These are phyloP conservation scores for Cephalophus harveyi DNA, from an alignment of 2,113 vertebrate species.

Conservation along the genomic window DNA sequence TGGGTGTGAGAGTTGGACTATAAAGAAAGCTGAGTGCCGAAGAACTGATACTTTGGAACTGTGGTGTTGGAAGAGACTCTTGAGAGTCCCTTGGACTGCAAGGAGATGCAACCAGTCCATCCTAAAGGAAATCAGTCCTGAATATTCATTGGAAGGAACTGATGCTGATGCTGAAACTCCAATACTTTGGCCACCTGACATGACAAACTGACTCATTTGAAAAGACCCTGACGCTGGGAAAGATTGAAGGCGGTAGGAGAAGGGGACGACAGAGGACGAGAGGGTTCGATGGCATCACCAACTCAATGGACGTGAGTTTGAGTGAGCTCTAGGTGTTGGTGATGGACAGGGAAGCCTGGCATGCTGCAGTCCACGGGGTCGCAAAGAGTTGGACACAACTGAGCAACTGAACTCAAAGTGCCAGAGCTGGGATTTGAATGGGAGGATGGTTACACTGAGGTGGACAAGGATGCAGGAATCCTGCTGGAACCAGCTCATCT, in stretches of 20 bases:
- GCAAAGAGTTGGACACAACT: rapidly evolving
- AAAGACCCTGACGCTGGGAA: neutral
- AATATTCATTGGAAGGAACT: neutral
- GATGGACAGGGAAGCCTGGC: neutral
- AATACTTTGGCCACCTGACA: neutral
- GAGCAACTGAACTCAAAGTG: neutral
- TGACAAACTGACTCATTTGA: neutral
- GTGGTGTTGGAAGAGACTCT: neutral
- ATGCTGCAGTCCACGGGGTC: neutral
- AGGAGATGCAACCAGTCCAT: neutral
- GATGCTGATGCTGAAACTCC: neutral
- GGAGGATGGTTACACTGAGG: neutral
- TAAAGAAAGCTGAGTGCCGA: neutral
- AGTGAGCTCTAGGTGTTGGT: neutral
- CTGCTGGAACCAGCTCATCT: no score
- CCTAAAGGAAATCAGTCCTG: neutral
- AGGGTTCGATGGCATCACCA: neutral
- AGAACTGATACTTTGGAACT: neutral
- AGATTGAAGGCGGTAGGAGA: neutral
- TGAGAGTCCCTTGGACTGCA: neutral
- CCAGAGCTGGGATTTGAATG: neutral
- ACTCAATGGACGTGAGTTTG: neutral
- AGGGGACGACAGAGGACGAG: rapidly evolving
- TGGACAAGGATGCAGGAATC: neutral
- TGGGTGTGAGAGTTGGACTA: neutral